These are phyloP conservation scores for Ennomos fuscantarius DNA, from an alignment of 2,888 invertebrate species.

Conservation along the genomic window DNA sequence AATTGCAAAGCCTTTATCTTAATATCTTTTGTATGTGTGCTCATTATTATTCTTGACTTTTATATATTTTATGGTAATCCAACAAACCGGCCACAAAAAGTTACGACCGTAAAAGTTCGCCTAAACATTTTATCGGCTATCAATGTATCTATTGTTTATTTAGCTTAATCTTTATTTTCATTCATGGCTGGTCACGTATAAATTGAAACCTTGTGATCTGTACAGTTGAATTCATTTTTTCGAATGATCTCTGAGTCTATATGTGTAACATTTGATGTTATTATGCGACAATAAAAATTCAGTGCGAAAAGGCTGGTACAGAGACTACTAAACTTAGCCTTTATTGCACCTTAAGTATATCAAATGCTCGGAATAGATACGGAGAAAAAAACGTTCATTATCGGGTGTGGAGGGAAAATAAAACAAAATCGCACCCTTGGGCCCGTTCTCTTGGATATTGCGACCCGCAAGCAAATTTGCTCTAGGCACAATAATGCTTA, in stretches of 20 bases:
- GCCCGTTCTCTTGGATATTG: constrained; percentile 78
- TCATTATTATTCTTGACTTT: constrained; percentile 41
- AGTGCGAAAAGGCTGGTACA: constrained; percentile 47
- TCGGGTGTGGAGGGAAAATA: constrained; percentile 74
- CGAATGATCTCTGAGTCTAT: constrained; percentile 31
- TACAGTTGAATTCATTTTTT: constrained; percentile 43
- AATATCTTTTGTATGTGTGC: constrained; percentile 33
- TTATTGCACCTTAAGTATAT: constrained; percentile 76
- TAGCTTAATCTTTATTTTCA: constrained; percentile 55
- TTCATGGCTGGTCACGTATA: constrained; percentile 26
- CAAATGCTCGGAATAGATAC: constrained; percentile 67
- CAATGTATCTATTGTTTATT: constrained; percentile 68
- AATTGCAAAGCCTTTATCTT: constrained; percentile 38
- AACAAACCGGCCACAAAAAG: constrained; percentile 51
- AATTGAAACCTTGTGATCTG: constrained; percentile 46
- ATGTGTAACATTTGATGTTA: constrained; percentile 58
- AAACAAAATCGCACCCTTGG: constrained; percentile 77
- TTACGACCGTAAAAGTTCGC: constrained; percentile 56
- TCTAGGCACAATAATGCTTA: constrained; percentile 79
- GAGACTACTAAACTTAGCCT: constrained; percentile 59
- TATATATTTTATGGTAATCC: constrained; percentile 40
- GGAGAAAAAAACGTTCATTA: constrained; percentile 80
- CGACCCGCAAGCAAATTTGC: constrained; percentile 82
- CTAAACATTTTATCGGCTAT: constrained; percentile 65
- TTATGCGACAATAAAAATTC: constrained; percentile 61